These are phyloP conservation scores for Typhlichthys subterraneus DNA, from an alignment of 2,797 vertebrate genomes.

Conservation along the genomic window DNA sequence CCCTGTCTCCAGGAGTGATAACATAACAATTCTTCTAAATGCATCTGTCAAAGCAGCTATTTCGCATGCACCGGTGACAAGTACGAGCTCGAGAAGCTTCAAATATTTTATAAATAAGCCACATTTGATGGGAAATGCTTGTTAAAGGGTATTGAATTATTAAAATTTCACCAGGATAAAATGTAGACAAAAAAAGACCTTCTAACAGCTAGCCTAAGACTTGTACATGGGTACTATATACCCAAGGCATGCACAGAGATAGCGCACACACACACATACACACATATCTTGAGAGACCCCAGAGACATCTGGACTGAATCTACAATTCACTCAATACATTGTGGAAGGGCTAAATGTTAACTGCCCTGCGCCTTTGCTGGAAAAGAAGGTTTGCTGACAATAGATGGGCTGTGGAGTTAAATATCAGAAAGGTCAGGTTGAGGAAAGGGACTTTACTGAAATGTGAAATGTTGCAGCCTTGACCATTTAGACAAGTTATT, in stretches of 20 bases:
- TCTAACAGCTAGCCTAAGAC: constrained; percentile 10
- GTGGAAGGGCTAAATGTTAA: constrained; percentile 76
- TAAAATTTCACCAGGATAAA: constrained; percentile 37
- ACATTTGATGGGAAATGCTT: constrained; percentile 39
- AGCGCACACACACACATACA: constrained; percentile 27
- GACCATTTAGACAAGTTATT: constrained; percentile 73
- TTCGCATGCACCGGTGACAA: constrained; percentile 57
- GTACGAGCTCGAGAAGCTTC: constrained; percentile 57
- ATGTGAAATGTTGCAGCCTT: constrained; percentile 76
- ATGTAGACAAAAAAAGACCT: constrained; percentile 31
- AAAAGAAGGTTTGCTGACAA: constrained; percentile 76
- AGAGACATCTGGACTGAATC: constrained; percentile 66
- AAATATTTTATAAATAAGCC: constrained; percentile 51
- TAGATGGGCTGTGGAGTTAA: constrained; percentile 76
- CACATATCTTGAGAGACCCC: constrained; percentile 39
- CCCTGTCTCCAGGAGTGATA: constrained; percentile 30
- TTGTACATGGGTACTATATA: constrained; percentile 29
- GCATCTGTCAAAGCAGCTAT: constrained; percentile 47
- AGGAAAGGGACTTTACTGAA: constrained; percentile 75
- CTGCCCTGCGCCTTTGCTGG: constrained; percentile 63
- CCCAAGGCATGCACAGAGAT: constrained; percentile 17
- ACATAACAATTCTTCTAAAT: constrained; percentile 46
- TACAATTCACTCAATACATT: constrained; percentile 73
- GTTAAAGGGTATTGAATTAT: constrained; percentile 47
- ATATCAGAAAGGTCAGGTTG: constrained; percentile 79